Conservation (phyloP, 1,140 invertebrate species). For the Brachionus paranguensis region DNA sequence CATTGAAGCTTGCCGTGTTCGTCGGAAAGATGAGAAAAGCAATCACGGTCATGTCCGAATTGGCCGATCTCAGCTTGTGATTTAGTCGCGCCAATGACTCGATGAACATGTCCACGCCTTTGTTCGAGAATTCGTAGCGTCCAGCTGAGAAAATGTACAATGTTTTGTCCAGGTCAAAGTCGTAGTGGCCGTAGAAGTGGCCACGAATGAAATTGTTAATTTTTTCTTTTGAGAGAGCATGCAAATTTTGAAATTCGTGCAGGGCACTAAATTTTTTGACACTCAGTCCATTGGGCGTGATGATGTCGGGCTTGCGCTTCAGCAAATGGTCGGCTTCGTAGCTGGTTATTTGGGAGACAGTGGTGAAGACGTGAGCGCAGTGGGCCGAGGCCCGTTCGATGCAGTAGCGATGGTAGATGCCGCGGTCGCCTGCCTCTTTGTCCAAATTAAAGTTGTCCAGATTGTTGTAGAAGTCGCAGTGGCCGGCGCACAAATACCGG, state of each 20-base stretch:
- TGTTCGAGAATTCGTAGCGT: slow-evolving; percentile 97
- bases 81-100: slow-evolving; percentile 91
- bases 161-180: slow-evolving; percentile 97
- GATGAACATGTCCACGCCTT: slow-evolving; percentile 98
- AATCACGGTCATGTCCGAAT: slow-evolving; percentile 84
- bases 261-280: slow-evolving; percentile 81
- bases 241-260: slow-evolving; percentile 98
- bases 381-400: slow-evolving; percentile 91
- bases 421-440: slow-evolving; percentile 93
- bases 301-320: slow-evolving; percentile 71
- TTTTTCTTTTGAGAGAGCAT: slow-evolving; percentile 94
- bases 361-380: slow-evolving; percentile 89
- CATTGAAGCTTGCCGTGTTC: slow-evolving; percentile 96
- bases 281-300: slow-evolving; percentile 41
- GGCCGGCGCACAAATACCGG: slow-evolving; percentile 92
- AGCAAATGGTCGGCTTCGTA: slow-evolving; percentile 90
- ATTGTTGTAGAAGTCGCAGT: slow-evolving; percentile 98
- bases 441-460: slow-evolving; percentile 92
- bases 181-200: slow-evolving; percentile 66
- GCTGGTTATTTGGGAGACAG: slow-evolving; percentile 93
- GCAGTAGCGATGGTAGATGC: slow-evolving; percentile 98
- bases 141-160: slow-evolving; percentile 98
- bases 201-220: slow-evolving; percentile 42
- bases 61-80: slow-evolving; percentile 82
- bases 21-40: slow-evolving; percentile 98